phyloP scores from a whole-genome alignment of 2,888 invertebrate genomes.

The Carabus problematicus region DNA sequence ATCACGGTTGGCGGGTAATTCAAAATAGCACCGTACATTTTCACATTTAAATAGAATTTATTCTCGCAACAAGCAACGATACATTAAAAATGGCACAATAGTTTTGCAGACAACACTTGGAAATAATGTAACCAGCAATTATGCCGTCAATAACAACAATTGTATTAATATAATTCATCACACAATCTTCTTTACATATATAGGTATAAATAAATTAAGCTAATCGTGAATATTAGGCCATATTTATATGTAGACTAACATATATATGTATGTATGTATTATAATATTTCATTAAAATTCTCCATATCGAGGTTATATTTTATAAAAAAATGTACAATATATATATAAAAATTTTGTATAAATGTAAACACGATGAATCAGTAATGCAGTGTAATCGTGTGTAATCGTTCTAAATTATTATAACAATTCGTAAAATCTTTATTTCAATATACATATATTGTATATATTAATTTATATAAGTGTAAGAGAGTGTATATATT shows the following conservation, averaged over 20 bases:
- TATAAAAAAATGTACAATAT: slow-evolving; percentile 40
- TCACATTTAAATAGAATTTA: slow-evolving; percentile 33
- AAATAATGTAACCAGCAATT: too few species aligned
- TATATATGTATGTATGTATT: slow-evolving; percentile 22
- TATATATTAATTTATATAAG: too few species aligned
- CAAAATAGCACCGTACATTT: too few species aligned
- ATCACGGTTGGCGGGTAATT: too few species aligned
- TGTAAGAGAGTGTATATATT: too few species aligned
- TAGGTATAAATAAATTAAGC: slow-evolving; percentile 24
- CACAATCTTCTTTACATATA: slow-evolving; percentile 13
- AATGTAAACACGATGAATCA: slow-evolving; percentile 38
- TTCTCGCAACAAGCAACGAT: slow-evolving; percentile 42
- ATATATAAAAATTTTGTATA: slow-evolving; percentile 42
- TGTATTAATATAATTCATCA: not conserved
- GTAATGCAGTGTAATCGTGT: slow-evolving; percentile 33
- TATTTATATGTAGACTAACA: slow-evolving; percentile 24
- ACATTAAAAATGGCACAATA: slow-evolving; percentile 43
- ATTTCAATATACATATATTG: too few species aligned
- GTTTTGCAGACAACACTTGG: slow-evolving; percentile 40
- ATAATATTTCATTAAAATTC: too few species aligned
- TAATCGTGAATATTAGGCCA: slow-evolving; percentile 21
- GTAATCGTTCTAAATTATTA: too few species aligned
- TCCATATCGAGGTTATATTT: too few species aligned
- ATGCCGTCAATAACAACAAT: slow-evolving; percentile 37
- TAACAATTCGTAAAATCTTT: too few species aligned